Conservation (phyloP, 2,888 invertebrate species). For the Eucera pruinosa region DNA sequence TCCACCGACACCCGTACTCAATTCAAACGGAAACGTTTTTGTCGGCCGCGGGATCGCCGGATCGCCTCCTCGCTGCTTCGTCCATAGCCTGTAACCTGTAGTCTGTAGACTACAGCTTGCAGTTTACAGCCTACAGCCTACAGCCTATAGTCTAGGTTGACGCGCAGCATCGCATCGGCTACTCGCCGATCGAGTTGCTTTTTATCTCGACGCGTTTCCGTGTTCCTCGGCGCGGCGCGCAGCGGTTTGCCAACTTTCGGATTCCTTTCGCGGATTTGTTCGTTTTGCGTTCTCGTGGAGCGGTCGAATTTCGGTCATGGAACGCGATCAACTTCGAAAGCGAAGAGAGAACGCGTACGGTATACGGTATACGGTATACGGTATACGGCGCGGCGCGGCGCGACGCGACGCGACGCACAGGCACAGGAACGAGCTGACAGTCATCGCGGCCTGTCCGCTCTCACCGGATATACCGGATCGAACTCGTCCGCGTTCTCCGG, state of each 20-base stretch:
- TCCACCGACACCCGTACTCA: too few species aligned
- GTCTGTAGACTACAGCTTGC: too few species aligned
- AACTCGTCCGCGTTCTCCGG: slow-evolving; percentile 62
- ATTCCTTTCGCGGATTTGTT: slow-evolving; percentile 25
- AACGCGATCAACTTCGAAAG: slow-evolving; percentile 41
- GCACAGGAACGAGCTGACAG: slow-evolving; percentile 18
- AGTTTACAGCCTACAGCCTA: too few species aligned
- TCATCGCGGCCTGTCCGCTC: slow-evolving; percentile 68
- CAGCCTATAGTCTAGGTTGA: too few species aligned
- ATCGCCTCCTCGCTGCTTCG: too few species aligned
- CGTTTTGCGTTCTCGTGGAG: slow-evolving; percentile 19
- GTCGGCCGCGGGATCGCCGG: too few species aligned
- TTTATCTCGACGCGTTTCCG: neutral
- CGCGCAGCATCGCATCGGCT: neutral
- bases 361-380: too few species aligned
- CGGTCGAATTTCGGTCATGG: slow-evolving; percentile 70
- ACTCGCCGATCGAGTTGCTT: neutral
- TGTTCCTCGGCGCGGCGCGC: too few species aligned
- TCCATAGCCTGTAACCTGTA: too few species aligned
- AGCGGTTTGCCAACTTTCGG: slow-evolving; percentile 59
- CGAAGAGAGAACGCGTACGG: slow-evolving; percentile 38
- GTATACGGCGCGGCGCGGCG: too few species aligned
- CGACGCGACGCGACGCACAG: neutral
- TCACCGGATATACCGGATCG: slow-evolving; percentile 69
- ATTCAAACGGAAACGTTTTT: too few species aligned